These are phyloP conservation scores for Myotis vivesi DNA, from an alignment of 2,797 vertebrate genomes.

Conservation along the genomic window DNA sequence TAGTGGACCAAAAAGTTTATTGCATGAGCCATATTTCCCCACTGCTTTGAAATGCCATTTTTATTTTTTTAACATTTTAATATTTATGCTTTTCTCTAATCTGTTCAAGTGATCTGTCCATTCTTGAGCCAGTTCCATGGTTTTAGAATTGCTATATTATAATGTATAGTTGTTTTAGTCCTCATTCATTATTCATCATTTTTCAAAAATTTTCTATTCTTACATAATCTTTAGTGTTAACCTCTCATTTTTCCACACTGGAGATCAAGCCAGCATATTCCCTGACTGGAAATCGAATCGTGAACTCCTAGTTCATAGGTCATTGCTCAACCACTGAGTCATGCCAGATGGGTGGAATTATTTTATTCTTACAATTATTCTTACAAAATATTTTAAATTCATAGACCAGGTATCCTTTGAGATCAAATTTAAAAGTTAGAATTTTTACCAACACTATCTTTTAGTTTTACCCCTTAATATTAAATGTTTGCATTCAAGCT, in stretches of 20 bases:
- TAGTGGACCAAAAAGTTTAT: not conserved
- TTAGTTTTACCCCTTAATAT: not conserved
- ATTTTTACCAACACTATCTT: not conserved
- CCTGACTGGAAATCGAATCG: too few relatives aligned
- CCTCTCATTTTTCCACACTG: not conserved
- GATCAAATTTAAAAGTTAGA: not conserved
- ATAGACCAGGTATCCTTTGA: not conserved
- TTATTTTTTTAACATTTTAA: not conserved
- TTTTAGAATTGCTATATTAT: not conserved
- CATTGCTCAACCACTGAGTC: too few relatives aligned
- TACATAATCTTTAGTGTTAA: not conserved
- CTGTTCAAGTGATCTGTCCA: not conserved
- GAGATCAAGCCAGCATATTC: too few relatives aligned
- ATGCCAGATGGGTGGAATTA: not conserved
- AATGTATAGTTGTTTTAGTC: not conserved
- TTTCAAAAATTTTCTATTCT: not conserved
- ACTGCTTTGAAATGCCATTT: slow-evolving; percentile 9
- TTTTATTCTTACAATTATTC: not conserved
- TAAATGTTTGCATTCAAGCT: not conserved
- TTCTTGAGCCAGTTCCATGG: not conserved
- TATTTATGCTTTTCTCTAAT: not conserved
- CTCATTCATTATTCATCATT: not conserved
- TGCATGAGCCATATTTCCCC: not conserved
- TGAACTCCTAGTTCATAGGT: too few relatives aligned
- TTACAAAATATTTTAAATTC: not conserved